Conservation (phyloP, 2,888 invertebrate species). For the Bombylius major region DNA sequence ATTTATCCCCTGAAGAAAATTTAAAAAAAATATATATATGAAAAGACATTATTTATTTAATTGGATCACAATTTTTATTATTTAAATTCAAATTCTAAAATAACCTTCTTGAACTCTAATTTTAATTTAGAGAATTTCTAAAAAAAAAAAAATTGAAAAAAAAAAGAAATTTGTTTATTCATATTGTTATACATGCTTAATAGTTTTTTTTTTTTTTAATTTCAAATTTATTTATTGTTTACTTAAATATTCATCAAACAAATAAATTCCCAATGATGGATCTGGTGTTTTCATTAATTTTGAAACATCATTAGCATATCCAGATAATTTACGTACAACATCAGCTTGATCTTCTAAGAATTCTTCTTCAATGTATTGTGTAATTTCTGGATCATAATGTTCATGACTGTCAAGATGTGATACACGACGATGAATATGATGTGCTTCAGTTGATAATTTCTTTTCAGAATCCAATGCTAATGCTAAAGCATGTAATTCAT, state of each 20-base stretch:
- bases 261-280: slow-evolving; percentile 50
- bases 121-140: too few species aligned
- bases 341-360: slow-evolving; percentile 58
- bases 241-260: slow-evolving; percentile 56
- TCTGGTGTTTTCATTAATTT: slow-evolving; percentile 47
- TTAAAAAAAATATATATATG: too few species aligned
- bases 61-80: too few species aligned
- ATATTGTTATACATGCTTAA: too few species aligned
- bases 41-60: too few species aligned
- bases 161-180: neutral
- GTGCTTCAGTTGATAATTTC: slow-evolving; percentile 51
- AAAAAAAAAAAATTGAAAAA: neutral
- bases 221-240: slow-evolving; percentile 20
- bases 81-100: too few species aligned
- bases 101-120: too few species aligned
- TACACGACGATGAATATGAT: slow-evolving; percentile 52
- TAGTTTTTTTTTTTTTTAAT: too few species aligned
- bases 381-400: slow-evolving; percentile 49
- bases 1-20: too few species aligned
- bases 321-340: slow-evolving; percentile 55
- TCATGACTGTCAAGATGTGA: slow-evolving; percentile 35
- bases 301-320: slow-evolving; percentile 59
- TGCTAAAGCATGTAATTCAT: slow-evolving; percentile 58
- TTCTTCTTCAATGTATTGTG: slow-evolving; percentile 64
- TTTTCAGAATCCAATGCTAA: slow-evolving; percentile 66